Percentiles rank a stretch among this genome's conserved stretches.
phyloP scores from a whole-genome alignment of 1,140 invertebrate genomes.

The Leptinotarsa texana region DNA sequence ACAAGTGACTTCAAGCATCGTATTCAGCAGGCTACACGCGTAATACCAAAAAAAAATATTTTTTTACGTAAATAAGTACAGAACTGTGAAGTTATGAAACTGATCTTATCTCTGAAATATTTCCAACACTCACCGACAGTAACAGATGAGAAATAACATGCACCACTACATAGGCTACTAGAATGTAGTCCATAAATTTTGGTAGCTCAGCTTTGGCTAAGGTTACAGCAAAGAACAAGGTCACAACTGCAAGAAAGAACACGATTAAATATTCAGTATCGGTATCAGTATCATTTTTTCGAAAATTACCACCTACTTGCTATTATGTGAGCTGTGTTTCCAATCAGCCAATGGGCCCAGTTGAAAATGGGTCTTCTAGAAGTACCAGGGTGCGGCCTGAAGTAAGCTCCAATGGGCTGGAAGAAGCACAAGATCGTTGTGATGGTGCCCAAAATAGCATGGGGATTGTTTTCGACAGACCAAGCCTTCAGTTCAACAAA shows the following conservation, averaged over 20 bases:
- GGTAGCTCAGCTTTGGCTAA: constrained; percentile 84
- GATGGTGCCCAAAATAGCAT: constrained; percentile 78
- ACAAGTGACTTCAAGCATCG: too few relatives aligned
- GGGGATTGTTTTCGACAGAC: constrained; percentile 72
- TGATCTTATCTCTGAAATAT: too few relatives aligned
- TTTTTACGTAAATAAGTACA: too few relatives aligned
- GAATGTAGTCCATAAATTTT: constrained; percentile 82
- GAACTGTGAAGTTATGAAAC: too few relatives aligned
- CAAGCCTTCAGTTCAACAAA: constrained; percentile 81
- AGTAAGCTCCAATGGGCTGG: constrained; percentile 83
- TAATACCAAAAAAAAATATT: too few relatives aligned
- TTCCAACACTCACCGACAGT: constrained; percentile 73
- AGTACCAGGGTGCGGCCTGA: constrained; percentile 83
- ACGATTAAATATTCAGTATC: too few relatives aligned
- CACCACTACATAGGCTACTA: constrained; percentile 86
- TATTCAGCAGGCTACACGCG: too few relatives aligned
- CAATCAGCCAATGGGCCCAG: constrained; percentile 91
- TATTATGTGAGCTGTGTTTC: constrained; percentile 89
- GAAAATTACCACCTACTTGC: constrained; percentile 70
- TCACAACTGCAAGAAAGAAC: constrained; percentile 72
- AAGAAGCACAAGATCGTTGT: constrained; percentile 82
- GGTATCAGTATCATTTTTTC: neutral
- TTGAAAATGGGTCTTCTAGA: constrained; percentile 86
- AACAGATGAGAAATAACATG: constrained; percentile 88
- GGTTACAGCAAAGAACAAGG: constrained; percentile 89